phyloP scores from a whole-genome alignment of 2,113 vertebrate species.

The Panthera uncia region DNA sequence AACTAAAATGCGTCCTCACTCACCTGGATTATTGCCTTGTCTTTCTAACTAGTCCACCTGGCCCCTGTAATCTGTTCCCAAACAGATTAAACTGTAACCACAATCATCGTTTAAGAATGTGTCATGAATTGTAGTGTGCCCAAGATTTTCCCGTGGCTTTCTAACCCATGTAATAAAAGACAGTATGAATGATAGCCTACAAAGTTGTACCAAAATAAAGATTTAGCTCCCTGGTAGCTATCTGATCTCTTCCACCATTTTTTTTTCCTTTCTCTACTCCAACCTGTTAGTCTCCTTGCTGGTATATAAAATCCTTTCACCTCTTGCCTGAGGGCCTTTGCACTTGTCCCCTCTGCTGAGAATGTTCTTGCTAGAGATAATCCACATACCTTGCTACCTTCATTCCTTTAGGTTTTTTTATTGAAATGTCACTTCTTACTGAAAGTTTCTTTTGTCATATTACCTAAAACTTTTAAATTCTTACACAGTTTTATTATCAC shows the following conservation, averaged over 20 bases:
- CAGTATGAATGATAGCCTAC: neutral
- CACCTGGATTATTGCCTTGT: neutral
- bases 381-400: neutral
- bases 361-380: neutral
- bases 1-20: neutral
- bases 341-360: neutral
- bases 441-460: neutral
- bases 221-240: neutral
- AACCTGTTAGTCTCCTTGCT: neutral
- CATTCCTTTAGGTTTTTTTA: neutral
- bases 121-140: neutral
- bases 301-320: neutral
- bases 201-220: neutral
- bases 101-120: neutral
- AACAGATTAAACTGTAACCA: too few relatives aligned
- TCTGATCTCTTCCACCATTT: neutral
- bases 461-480: neutral
- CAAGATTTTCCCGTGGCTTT: neutral
- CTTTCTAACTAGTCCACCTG: neutral
- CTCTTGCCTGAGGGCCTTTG: neutral
- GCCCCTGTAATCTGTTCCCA: neutral
- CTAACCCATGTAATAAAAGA: neutral
- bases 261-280: neutral
- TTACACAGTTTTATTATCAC: neutral
- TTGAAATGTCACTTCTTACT: neutral